A percentile compares a stretch with the other conserved stretches of the same genome.
These are phyloP conservation scores for Platalea minor DNA, from an alignment of 2,797 vertebrate genomes.

Conservation along the genomic window DNA sequence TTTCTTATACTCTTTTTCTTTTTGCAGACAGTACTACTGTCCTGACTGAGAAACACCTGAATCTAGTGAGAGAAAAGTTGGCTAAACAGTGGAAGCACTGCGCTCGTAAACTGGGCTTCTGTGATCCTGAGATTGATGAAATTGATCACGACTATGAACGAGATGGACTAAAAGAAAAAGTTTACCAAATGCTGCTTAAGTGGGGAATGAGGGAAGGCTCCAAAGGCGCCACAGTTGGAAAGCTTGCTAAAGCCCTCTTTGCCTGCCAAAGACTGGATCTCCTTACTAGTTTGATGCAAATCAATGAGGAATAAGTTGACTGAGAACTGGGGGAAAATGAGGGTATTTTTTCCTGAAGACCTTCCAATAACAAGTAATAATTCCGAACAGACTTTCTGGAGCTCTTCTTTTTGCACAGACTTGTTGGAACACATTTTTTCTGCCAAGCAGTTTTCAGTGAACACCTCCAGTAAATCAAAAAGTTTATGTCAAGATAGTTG, in stretches of 20 bases:
- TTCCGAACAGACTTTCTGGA: not conserved
- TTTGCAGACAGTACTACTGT: conserved; percentile 59
- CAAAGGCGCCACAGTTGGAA: conserved; percentile 85
- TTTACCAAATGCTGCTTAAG: conserved; percentile 89
- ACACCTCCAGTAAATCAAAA: not conserved
- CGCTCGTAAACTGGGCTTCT: conserved; percentile 85
- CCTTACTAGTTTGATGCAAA: conserved; percentile 73
- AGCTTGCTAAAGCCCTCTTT: conserved; percentile 83
- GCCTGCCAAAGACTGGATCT: conserved; percentile 77
- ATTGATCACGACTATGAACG: conserved; percentile 88
- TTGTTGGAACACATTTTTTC: not conserved
- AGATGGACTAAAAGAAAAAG: conserved; percentile 91
- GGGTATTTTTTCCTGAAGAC: not conserved
- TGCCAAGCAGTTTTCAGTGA: not conserved
- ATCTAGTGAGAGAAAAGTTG: conserved; percentile 84
- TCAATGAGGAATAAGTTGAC: conserved; percentile 48
- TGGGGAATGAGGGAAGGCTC: conserved; percentile 92
- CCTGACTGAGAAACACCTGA: conserved; percentile 81
- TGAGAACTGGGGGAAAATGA: not conserved
- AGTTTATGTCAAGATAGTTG: not conserved
- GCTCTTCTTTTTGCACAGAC: not conserved
- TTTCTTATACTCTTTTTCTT: not conserved
- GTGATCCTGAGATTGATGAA: conserved; percentile 84
- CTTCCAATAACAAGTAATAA: not conserved
- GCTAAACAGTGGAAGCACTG: conserved; percentile 87